A percentile compares a stretch with the other conserved stretches of the same genome.
These are phyloP conservation scores for Alosa sapidissima DNA, from an alignment of 2,797 vertebrate species.

Conservation along the genomic window DNA sequence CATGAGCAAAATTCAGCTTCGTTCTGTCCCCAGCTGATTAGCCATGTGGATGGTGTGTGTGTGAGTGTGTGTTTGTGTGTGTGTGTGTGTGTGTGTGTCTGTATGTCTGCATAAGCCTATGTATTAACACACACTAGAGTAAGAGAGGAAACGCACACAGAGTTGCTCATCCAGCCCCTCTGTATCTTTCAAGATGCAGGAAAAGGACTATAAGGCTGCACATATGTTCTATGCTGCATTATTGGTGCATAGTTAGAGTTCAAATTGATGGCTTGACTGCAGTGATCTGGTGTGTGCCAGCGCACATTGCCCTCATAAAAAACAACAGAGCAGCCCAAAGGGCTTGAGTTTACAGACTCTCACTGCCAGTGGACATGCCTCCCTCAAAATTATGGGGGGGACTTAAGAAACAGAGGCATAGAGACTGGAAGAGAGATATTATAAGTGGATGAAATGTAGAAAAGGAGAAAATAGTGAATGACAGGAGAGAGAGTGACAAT, in stretches of 20 bases:
- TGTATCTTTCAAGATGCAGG: neutral
- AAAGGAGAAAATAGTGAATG: neutral
- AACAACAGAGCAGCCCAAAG: neutral
- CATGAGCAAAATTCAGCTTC: conserved; percentile 23
- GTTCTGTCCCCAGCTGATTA: conserved; percentile 22
- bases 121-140: neutral
- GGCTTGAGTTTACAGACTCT: conserved; percentile 1
- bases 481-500: conserved; percentile 1
- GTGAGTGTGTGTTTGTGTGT: neutral
- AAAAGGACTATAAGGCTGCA: neutral
- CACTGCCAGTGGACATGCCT: neutral
- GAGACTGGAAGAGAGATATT: neutral
- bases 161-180: neutral
- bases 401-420: conserved; percentile 16
- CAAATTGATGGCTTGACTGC: conserved; percentile 18
- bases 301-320: neutral
- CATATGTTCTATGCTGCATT: neutral
- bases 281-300: conserved; percentile 8
- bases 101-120: neutral
- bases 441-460: conserved; percentile 4
- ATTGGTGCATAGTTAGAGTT: conserved; percentile 13
- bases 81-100: neutral
- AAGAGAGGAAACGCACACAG: conserved; percentile 1
- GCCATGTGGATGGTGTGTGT: neutral
- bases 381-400: neutral